These are phyloP conservation scores for Rhinoraja longicauda DNA, from an alignment of 2,797 vertebrate species.

Conservation along the genomic window DNA sequence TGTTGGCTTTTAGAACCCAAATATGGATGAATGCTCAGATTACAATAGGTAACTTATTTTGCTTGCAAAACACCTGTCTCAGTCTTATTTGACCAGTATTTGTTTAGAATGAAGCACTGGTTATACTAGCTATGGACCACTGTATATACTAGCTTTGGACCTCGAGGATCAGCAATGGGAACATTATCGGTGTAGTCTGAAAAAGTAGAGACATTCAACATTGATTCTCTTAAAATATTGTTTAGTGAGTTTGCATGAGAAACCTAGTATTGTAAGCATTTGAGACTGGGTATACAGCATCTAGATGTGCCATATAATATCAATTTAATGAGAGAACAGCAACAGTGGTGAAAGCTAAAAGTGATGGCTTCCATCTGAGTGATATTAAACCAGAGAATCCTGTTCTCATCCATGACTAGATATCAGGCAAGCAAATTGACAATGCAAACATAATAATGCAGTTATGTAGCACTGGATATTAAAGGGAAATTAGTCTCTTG, in stretches of 20 bases:
- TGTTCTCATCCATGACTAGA: not conserved
- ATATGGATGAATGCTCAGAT: not conserved
- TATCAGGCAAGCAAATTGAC: not conserved
- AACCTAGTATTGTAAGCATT: not conserved
- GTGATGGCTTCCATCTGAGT: not conserved
- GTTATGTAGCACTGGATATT: not conserved
- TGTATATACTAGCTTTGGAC: no score
- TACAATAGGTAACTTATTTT: not conserved
- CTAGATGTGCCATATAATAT: not conserved
- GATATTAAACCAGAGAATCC: not conserved
- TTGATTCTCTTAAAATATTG: not conserved
- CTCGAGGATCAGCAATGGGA: not conserved
- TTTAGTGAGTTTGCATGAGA: not conserved
- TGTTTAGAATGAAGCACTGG: not conserved
- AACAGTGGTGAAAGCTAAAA: not conserved
- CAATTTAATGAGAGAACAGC: not conserved
- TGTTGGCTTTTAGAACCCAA: not conserved
- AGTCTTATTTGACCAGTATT: not conserved
- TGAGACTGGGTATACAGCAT: not conserved
- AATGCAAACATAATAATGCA: no score
- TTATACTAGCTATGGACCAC: not conserved
- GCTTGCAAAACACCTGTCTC: not conserved
- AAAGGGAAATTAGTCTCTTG: no score
- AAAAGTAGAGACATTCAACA: not conserved
- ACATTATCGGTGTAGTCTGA: not conserved